Base-by-base conservation (phyloP, 1,140 invertebrate species). In the Dendroctonus valens region DNA sequence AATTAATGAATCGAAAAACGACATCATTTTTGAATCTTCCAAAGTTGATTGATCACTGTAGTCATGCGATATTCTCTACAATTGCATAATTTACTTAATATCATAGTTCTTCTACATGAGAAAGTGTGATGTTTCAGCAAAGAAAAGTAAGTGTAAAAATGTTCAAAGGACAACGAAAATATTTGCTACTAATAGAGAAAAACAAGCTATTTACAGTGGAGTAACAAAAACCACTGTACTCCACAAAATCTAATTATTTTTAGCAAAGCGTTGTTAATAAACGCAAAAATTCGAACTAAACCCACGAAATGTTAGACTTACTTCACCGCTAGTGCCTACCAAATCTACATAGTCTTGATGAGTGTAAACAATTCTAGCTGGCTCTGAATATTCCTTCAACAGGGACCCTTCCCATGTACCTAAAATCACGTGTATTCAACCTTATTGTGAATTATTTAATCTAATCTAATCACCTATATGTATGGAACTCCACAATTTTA, bases 21-120 rank as follows among this genome's bases (percentile, higher is more conserved):
- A 94, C 88, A 97, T 92, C 94, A 97, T 97, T 51, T 92, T 84
- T 1, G 92, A 89, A 80, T 97, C 94, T 80, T 97, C 95, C 46
- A 87, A 85, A 0, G 89, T 93, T 5, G 91, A 94, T 70, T 93
- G 88, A 67, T 91, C 86, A 70, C 88, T 90, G 73, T 91, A 91
- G 78, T 92, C 90, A 73, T 90, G 87, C 0, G 88, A 87, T 79
- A 91, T 88, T 65, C 89, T 85, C 81, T 89, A 79, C 14, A 74
- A 75, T 46, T 11, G 26, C 26, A 26, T 2, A 26, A 26, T 26
- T 26, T 26, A 26, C 26, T 26, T 26, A 26, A 26, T 2, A 26
- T 26, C 26, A 26, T 26, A 26, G 26, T 26, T 26, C 26, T 26
- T 26, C 26, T 26, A 26, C 26, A 26, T 26, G 26, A 26, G 26